phyloP scores from a whole-genome alignment of 2,888 invertebrate species.

The Bombylius major region DNA sequence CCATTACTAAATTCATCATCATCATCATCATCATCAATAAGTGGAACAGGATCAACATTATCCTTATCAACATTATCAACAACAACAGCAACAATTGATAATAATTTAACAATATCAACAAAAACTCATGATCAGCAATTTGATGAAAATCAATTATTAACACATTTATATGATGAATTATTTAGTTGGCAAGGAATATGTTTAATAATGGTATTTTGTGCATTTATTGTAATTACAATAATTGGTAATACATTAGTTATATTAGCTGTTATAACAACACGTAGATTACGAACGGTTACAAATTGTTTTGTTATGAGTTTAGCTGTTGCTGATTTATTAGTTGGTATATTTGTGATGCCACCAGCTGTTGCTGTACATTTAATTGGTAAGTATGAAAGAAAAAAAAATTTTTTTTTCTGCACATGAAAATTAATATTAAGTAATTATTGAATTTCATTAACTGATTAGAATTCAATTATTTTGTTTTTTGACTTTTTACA shows the following conservation, averaged over 20 bases:
- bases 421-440: too few species aligned
- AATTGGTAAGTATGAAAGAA: slow-evolving; percentile 49
- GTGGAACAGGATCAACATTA: not conserved
- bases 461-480: not conserved
- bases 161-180: slow-evolving; percentile 24
- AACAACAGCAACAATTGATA: not conserved
- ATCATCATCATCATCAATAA: not conserved
- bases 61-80: not conserved
- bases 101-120: not conserved
- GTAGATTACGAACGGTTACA: slow-evolving; percentile 79
- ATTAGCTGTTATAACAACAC: slow-evolving; percentile 73
- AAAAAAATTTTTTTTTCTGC: slow-evolving; percentile 2
- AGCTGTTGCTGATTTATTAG: slow-evolving; percentile 84
- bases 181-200: slow-evolving; percentile 42
- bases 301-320: slow-evolving; percentile 92
- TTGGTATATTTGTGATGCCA: slow-evolving; percentile 90
- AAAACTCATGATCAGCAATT: not conserved
- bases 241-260: slow-evolving; percentile 85
- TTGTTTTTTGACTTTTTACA: too few species aligned
- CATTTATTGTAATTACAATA: slow-evolving; percentile 59
- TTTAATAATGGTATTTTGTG: slow-evolving; percentile 49
- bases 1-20: not conserved
- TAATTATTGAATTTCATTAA: too few species aligned
- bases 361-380: slow-evolving; percentile 76
- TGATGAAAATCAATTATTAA: not conserved